Base-by-base conservation (phyloP, 2,113 vertebrate species). In the Alaudala cheleensis region DNA sequence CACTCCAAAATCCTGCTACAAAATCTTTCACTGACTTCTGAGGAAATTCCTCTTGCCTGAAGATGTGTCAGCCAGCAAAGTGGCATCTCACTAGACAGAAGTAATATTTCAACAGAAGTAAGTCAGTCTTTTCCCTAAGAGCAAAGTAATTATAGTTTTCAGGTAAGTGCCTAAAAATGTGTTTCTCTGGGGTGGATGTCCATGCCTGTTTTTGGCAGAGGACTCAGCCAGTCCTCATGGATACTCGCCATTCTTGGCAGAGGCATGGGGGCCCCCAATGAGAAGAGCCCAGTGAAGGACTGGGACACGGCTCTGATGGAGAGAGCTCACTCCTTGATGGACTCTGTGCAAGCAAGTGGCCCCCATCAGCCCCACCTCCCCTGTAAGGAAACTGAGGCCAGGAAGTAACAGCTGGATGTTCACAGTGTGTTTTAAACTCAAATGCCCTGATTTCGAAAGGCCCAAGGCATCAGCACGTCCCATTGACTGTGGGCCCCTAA, bases 181-280 rank as follows among this genome's bases (percentile, higher is more conserved):
- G 22, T 82, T 93, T 73, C 18, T 13, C 39, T 83, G 64, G 54
- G 56, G 33, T 10, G 74, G 60, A 12, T 1, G 5, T 51, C 47
- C 51, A 7, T 62, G 24, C 6, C 56, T 83, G 56, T 22, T 88
- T 37, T n/a, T 77, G 62, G n/a, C 28, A 86, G 77, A 37, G 28
- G 20, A 47, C 45, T 76, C 5, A 9, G 15, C 9, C 74, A n/a
- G 26, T 58, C 37, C 12, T 1, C 2, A 5, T 39, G 17, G 64
- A 39, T 71, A 29, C 17, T 25, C 0, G 0, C 33, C 3, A 1
- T 19, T 51, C 34, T 64, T 3, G 0, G 19, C 40, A 76, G 49
- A 65, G 14, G 15, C 28, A 10, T 14, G 9, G 13, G 14, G 19
- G 29, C 31, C 20, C 9, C 13, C 57, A 24, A 2, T 1, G 1